phyloP scores from a whole-genome alignment of 35 echinoderm and acorn worm genomes.

The Ophiothrix spiculata region DNA sequence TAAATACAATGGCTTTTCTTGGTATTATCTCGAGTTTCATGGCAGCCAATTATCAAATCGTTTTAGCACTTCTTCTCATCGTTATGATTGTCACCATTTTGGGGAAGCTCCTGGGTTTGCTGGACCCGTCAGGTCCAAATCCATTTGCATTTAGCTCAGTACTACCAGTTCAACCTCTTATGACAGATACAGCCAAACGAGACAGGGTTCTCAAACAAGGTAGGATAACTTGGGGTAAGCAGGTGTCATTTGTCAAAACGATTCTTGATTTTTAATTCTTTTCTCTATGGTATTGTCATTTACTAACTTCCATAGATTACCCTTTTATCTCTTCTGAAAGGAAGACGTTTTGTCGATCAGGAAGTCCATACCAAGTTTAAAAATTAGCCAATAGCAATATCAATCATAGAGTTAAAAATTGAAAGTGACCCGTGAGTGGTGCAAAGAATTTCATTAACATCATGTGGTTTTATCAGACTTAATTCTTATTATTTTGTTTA shows the following conservation, averaged over 20 bases:
- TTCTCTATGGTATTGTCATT: neutral
- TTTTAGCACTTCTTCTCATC: neutral
- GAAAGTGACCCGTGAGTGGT: no score
- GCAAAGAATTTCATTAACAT: no score
- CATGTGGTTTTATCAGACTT: neutral
- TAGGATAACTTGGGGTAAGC: neutral
- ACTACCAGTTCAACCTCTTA: slow-evolving; percentile 43
- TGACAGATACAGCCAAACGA: slow-evolving; percentile 45
- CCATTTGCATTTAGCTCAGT: slow-evolving; percentile 54
- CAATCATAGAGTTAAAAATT: no score
- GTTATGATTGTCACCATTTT: neutral
- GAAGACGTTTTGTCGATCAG: neutral
- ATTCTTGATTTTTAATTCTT: neutral
- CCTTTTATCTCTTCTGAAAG: neutral
- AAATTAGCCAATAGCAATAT: neutral
- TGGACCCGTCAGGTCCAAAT: slow-evolving; percentile 16
- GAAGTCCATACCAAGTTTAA: neutral
- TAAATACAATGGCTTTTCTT: neutral
- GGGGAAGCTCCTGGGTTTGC: neutral
- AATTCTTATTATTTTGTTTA: neutral
- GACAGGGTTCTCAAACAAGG: slow-evolving; percentile 89
- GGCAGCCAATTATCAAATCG: neutral
- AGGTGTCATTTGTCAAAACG: neutral
- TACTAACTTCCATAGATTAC: no score
- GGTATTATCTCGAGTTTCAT: neutral